phyloP scores from a whole-genome alignment of 2,113 vertebrate species.

The Rhinolophus sinicus region DNA sequence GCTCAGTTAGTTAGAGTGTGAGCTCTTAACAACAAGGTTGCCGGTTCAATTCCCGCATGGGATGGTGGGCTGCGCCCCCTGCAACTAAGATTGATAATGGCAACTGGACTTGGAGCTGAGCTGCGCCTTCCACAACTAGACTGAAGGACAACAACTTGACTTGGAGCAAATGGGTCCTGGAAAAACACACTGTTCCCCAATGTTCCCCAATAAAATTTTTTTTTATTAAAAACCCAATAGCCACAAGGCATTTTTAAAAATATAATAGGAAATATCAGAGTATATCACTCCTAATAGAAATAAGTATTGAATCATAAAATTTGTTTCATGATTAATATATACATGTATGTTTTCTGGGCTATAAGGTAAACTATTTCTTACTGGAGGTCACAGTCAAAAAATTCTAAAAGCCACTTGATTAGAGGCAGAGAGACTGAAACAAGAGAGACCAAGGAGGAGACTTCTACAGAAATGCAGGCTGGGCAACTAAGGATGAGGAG shows the following conservation, averaged over 20 bases:
- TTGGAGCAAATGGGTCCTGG: no score
- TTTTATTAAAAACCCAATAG: background rate
- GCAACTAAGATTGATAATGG: no score
- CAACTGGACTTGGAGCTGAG: no score
- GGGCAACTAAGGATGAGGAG: background rate
- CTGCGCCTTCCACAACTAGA: no score
- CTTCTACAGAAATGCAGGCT: background rate
- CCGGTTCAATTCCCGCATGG: no score
- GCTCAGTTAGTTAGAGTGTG: no score
- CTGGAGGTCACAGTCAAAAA: background rate
- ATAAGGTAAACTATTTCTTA: constrained; percentile 39
- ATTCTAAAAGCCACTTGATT: constrained; percentile 11
- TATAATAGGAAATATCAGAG: background rate
- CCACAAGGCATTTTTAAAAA: background rate
- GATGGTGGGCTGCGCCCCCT: no score
- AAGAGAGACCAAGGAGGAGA: background rate
- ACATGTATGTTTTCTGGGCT: constrained; percentile 16
- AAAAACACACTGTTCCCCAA: no score
- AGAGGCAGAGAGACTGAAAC: constrained; percentile 8
- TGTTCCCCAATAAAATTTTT: no score
- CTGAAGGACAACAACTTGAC: no score
- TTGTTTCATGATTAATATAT: background rate
- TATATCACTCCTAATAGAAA: background rate
- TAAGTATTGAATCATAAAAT: constrained; percentile 29
- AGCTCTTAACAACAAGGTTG: no score